phyloP scores from a whole-genome alignment of 2,113 vertebrate genomes.

The Saimiri boliviensis region DNA sequence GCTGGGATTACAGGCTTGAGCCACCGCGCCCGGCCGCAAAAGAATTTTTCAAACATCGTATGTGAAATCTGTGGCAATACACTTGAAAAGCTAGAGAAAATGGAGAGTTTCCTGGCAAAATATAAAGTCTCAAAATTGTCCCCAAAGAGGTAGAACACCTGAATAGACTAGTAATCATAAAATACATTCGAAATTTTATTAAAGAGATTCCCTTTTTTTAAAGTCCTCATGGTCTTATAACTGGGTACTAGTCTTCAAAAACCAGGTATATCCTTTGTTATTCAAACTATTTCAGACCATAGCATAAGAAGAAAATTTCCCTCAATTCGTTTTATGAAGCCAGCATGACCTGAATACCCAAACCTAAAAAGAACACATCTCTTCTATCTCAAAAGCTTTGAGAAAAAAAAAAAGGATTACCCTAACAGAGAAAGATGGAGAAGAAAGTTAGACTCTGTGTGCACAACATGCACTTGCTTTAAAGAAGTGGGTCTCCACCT shows the following conservation, averaged over 20 bases:
- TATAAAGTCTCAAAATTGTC: slow-evolving; percentile 19
- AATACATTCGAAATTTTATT: slow-evolving; percentile 36
- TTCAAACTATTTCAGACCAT: slow-evolving; percentile 62
- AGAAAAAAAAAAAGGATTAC: slow-evolving; percentile 36
- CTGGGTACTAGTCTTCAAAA: slow-evolving; percentile 58
- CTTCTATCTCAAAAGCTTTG: slow-evolving; percentile 65
- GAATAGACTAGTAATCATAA: not conserved
- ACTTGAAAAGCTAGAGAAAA: slow-evolving; percentile 51
- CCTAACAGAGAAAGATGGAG: slow-evolving; percentile 26
- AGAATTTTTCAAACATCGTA: not conserved
- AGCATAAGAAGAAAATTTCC: slow-evolving; percentile 60
- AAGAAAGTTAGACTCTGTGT: not conserved
- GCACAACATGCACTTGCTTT: not conserved
- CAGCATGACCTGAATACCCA: slow-evolving; percentile 63
- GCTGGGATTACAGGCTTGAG: no score
- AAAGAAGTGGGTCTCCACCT: not conserved
- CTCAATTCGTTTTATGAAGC: slow-evolving; percentile 52
- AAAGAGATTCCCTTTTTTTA: slow-evolving; percentile 18
- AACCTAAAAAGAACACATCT: slow-evolving; percentile 56
- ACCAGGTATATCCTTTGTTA: slow-evolving; percentile 58
- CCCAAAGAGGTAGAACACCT: not conserved
- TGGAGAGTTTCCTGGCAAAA: slow-evolving; percentile 27
- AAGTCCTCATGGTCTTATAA: slow-evolving; percentile 19
- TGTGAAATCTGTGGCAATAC: not conserved
- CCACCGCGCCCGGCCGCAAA: no score